Evolutionary conservation across 2,797 vertebrate species (phyloP).

Genomic region (Delichon dasypus): DNA sequence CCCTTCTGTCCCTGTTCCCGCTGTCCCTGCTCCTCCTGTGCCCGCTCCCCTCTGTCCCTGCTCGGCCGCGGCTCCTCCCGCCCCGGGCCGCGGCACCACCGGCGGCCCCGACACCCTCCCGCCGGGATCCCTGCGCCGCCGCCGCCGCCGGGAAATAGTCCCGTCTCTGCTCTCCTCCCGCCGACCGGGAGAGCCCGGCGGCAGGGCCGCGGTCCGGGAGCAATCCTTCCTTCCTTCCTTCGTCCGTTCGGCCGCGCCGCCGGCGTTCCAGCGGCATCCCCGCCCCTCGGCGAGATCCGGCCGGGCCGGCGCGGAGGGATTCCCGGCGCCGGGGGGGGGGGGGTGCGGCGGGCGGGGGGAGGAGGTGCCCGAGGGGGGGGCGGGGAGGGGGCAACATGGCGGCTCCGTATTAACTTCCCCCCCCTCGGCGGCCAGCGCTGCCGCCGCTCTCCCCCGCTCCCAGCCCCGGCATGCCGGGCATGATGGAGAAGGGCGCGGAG

Average conservation of each 20-base stretch:
- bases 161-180: neutral
- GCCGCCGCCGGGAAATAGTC: neutral
- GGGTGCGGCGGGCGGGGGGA: neutral
- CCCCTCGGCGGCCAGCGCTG: neutral
- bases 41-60: neutral
- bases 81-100: neutral
- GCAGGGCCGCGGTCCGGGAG: too few relatives aligned
- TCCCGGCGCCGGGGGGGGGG: neutral
- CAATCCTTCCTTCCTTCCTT: neutral
- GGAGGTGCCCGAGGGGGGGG: conserved; percentile 63
- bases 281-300: neutral
- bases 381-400: conserved; percentile 68
- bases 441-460: neutral
- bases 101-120: neutral
- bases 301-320: conserved; percentile 51
- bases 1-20: too few relatives aligned
- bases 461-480: conserved; percentile 83
- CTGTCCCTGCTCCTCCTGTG: too few relatives aligned
- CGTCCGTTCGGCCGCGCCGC: neutral
- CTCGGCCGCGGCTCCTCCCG: neutral
- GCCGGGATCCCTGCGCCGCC: neutral
- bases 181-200: too few relatives aligned
- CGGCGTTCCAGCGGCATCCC: neutral
- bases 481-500: conserved; percentile 93
- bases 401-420: conserved; percentile 65